Evolutionary conservation across 64 coral and sea anemone species (phyloP), one percentile per base, ranked within the genome.

Genomic region (Montipora cactus): DNA sequence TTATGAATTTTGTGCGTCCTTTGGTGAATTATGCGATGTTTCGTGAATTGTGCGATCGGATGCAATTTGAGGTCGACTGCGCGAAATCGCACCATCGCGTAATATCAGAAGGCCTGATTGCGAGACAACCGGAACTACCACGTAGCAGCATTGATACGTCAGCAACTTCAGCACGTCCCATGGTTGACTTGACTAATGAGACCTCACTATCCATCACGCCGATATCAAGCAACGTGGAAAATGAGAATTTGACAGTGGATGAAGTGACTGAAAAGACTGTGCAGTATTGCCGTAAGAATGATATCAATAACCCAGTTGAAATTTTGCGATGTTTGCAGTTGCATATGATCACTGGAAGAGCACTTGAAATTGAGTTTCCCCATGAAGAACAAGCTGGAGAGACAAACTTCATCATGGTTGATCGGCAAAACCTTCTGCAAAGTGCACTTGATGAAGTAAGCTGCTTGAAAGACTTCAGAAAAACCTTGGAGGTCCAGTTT

Each of bases 401-500:
- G 44, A 86, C 90, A 13, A 92, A 84, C 55, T 85, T 75, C 28
- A 85, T 92, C 11, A 85, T 85, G 71, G 90, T 86, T 12, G 81
- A 92, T 76, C 67, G 90, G 4, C 49, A 76, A 10, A 84, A 92
- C 70, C 49, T 92, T 0, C 18, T 85, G 7, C 90, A 77, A 77
- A 84, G 81, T 59, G 67, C 90, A 7, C 55, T 92, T 49, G 70
- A 92, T 75, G 81, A 85, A 45, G 58, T 92, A 50, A 37, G 15
- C 12, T 47, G 49, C 52, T 52, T 64, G 16, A 51, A 19, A 19
- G 23, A 92, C 80, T 76, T 76, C 20, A 51, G 90, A 73, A 50
- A 84, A n/a, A 92, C 90, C 50, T 46, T 92, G 28, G 71, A 92
- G 44, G 90, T 92, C 21, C 80, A 92, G 70, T 85, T 92, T 85